Evolutionary conservation across 1,140 invertebrate genomes (phyloP).

Genomic region (Rhyzopertha dominica): DNA sequence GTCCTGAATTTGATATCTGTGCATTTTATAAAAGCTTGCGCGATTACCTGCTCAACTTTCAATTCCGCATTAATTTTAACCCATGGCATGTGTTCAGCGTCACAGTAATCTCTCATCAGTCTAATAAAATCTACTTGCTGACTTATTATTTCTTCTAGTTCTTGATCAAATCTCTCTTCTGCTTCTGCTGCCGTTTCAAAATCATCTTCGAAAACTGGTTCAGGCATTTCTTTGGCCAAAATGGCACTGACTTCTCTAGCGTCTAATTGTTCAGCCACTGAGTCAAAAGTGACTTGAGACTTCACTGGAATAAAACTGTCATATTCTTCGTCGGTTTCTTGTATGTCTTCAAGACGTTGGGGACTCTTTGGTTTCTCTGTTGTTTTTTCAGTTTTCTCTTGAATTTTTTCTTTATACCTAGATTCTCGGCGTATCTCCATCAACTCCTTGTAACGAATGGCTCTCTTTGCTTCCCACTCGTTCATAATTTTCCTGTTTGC

Average conservation of each 20-base stretch:
- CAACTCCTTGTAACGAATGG: slow-evolving; percentile 30
- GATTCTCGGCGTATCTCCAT: slow-evolving; percentile 25
- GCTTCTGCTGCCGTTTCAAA: slow-evolving; percentile 45
- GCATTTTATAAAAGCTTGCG: slow-evolving; percentile 38
- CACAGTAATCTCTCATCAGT: slow-evolving; percentile 39
- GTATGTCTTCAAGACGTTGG: slow-evolving; percentile 13
- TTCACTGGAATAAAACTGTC: slow-evolving; percentile 11
- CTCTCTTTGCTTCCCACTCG: slow-evolving; percentile 26
- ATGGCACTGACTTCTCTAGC: slow-evolving; percentile 27
- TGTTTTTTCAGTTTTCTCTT: slow-evolving; percentile 11
- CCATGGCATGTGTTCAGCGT: slow-evolving; percentile 47
- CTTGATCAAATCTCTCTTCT: slow-evolving; percentile 45
- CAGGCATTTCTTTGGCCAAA: slow-evolving; percentile 39
- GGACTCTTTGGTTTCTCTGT: too few species aligned
- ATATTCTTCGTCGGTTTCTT: slow-evolving; percentile 14
- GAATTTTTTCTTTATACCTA: slow-evolving; percentile 25
- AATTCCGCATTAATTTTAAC: slow-evolving; percentile 43
- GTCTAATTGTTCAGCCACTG: slow-evolving; percentile 37
- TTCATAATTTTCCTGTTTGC: slow-evolving; percentile 31
- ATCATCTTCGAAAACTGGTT: slow-evolving; percentile 45
- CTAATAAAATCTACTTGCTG: too few species aligned
- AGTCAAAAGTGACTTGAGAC: slow-evolving; percentile 33
- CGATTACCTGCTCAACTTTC: slow-evolving; percentile 39
- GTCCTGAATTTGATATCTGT: slow-evolving; percentile 44
- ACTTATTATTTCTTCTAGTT: slow-evolving; percentile 45